Percentiles rank a stretch among this genome's conserved stretches.
Conservation (phyloP, 1,140 invertebrate species). For the Druon quercuslanigerum region DNA sequence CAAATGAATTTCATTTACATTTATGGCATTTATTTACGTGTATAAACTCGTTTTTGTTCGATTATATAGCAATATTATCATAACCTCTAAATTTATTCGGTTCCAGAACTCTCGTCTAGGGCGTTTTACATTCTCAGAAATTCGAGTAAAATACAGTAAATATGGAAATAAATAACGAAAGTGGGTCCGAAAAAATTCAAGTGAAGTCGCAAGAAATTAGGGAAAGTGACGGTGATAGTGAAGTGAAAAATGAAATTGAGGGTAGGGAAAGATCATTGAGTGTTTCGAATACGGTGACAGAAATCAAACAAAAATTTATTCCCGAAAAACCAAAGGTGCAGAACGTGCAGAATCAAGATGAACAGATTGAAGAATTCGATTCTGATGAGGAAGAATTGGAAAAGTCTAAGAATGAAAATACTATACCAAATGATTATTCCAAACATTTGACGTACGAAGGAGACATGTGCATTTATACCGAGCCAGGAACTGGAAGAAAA, state of each 20-base stretch:
- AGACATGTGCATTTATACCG: constrained; percentile 84
- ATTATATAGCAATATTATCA: too few relatives aligned
- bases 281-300: not conserved
- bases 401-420: constrained; percentile 30
- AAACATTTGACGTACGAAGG: constrained; percentile 81
- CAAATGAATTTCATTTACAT: too few relatives aligned
- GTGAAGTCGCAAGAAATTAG: not conserved
- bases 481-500: constrained; percentile 80
- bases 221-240: not conserved
- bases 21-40: too few relatives aligned
- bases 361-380: constrained; percentile 63
- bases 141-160: not conserved
- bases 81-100: too few relatives aligned
- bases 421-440: constrained; percentile 63
- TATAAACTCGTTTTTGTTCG: too few relatives aligned
- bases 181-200: not conserved
- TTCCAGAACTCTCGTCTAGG: too few relatives aligned
- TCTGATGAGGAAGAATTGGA: constrained; percentile 53
- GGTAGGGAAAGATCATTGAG: not conserved
- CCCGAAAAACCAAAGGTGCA: constrained; percentile 25
- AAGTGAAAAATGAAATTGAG: not conserved
- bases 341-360: constrained; percentile 40
- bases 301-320: not conserved
- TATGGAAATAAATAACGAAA: not conserved
- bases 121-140: too few relatives aligned